Conservation (phyloP, 2,797 vertebrate genomes). For the Etheostoma perlongum region DNA sequence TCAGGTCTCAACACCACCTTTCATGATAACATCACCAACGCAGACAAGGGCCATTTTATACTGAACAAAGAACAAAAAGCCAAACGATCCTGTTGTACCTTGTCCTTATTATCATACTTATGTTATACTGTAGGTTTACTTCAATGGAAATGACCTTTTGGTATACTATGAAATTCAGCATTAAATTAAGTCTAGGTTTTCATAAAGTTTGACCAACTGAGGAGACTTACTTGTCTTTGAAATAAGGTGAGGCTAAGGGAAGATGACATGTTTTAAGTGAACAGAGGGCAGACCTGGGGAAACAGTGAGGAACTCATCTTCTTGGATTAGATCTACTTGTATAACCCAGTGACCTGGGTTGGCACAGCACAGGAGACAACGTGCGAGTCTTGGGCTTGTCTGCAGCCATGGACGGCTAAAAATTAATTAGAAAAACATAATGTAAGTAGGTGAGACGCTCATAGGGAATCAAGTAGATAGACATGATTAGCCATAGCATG, state of each 20-base stretch:
- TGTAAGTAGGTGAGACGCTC: conserved; percentile 86
- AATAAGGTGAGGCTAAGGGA: conserved; percentile 40
- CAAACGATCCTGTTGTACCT: conserved; percentile 11
- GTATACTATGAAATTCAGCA: neutral
- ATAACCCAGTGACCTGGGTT: conserved; percentile 27
- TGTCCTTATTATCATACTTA: conserved; percentile 28
- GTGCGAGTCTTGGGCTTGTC: conserved; percentile 38
- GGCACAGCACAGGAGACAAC: conserved; percentile 32
- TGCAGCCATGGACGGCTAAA: conserved; percentile 85
- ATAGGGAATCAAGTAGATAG: conserved; percentile 84
- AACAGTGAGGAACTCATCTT: conserved; percentile 26
- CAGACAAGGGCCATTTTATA: conserved; percentile 52
- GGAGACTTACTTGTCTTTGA: conserved; percentile 13
- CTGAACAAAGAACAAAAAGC: conserved; percentile 49
- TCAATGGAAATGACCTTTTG: conserved; percentile 7
- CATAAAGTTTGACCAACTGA: conserved; percentile 4
- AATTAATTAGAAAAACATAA: conserved; percentile 93
- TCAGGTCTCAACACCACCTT: conserved; percentile 56
- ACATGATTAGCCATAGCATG: conserved; percentile 92
- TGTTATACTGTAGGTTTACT: conserved; percentile 9
- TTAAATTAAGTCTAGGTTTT: conserved; percentile 8
- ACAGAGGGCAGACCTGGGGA: conserved; percentile 18
- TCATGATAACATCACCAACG: conserved; percentile 61
- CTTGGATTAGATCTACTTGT: conserved; percentile 17
- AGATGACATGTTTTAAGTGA: conserved; percentile 26